phyloP scores from a whole-genome alignment of 2,797 vertebrate genomes.

The Leucoraja ocellata region DNA sequence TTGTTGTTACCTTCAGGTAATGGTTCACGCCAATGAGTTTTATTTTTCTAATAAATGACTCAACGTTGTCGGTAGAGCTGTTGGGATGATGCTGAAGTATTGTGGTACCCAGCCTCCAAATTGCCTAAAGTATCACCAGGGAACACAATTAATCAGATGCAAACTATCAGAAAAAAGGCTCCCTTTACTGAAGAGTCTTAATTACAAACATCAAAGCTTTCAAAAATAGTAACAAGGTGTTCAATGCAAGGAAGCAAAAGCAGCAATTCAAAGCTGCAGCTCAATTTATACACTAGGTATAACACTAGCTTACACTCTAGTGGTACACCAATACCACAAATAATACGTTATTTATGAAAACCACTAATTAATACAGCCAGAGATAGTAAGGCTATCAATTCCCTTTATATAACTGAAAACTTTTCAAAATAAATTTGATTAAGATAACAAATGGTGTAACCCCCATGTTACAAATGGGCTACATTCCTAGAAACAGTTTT shows the following conservation, averaged over 20 bases:
- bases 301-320: background rate
- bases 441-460: too few species aligned
- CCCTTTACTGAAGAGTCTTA: background rate
- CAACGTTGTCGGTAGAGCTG: constrained; percentile 66
- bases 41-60: constrained; percentile 71
- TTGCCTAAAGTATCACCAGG: constrained; percentile 48
- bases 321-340: background rate
- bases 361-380: background rate
- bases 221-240: background rate
- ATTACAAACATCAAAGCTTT: background rate
- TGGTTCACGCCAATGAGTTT: constrained; percentile 72
- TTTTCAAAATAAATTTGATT: too few species aligned
- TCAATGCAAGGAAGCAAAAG: background rate
- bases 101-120: constrained; percentile 80
- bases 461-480: too few species aligned
- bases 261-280: background rate
- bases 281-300: background rate
- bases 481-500: too few species aligned
- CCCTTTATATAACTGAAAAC: background rate
- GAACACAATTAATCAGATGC: constrained; percentile 30
- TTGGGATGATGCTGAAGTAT: constrained; percentile 74
- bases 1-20: constrained; percentile 68
- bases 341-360: background rate
- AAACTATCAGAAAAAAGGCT: too few species aligned
- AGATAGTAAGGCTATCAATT: background rate